These are phyloP conservation scores for Cydia pomonella DNA, from an alignment of 1,140 invertebrate species.

Conservation along the genomic window DNA sequence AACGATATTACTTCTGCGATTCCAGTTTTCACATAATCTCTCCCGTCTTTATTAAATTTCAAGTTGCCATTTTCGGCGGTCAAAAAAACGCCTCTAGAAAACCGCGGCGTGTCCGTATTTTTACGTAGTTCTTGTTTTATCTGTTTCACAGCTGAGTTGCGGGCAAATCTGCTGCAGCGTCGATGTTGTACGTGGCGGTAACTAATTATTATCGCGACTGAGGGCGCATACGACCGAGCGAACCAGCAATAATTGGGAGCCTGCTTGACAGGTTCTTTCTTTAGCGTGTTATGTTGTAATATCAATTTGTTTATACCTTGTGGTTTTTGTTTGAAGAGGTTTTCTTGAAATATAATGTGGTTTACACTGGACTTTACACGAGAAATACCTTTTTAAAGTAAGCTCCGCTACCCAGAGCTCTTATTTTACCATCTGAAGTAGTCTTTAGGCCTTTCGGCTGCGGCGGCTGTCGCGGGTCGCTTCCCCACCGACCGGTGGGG, in stretches of 20 bases:
- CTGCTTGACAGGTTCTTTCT: not conserved
- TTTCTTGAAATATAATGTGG: too few species aligned
- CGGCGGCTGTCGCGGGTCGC: too few species aligned
- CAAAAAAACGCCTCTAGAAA: conserved; percentile 4
- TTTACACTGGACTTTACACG: too few species aligned
- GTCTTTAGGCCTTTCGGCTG: too few species aligned
- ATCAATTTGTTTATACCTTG: not conserved
- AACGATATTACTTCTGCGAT: too few species aligned
- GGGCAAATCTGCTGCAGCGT: conserved; percentile 22
- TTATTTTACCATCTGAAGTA: too few species aligned
- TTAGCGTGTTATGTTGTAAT: not conserved
- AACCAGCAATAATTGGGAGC: conserved; percentile 2
- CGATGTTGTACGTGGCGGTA: not conserved
- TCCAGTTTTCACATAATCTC: too few species aligned
- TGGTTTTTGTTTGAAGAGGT: too few species aligned
- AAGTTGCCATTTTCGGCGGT: not conserved
- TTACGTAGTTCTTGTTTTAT: not conserved
- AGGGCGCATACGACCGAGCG: conserved; percentile 3
- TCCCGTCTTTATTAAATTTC: too few species aligned
- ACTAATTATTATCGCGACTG: conserved; percentile 16
- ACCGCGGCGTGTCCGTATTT: not conserved
- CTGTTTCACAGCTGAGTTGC: conserved; percentile 25
- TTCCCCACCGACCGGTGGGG: too few species aligned
- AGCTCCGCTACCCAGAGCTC: too few species aligned
- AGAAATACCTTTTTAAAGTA: too few species aligned